Evolutionary conservation across 2,113 vertebrate species (phyloP), one percentile per base, ranked within the genome.

Genomic region (Malurus melanocephalus): DNA sequence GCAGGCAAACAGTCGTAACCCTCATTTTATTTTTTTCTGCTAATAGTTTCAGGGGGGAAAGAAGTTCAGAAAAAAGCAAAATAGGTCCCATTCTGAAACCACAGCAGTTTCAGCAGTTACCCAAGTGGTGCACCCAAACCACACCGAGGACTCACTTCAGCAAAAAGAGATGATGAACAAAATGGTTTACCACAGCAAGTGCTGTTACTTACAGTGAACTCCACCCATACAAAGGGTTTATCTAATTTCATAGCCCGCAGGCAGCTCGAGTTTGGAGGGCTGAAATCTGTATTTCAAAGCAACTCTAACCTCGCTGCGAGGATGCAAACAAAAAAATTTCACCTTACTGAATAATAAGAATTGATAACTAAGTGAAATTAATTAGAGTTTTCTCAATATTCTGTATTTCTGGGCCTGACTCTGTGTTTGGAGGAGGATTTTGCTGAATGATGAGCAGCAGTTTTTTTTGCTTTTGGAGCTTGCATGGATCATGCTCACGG

Each of bases 101-200:
- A 91, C 98, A 98, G 95, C 85, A 97, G 97, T 98, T 98, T 98
- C 97, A 97, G 95, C 97, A 97, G 97, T 96, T 97, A 96, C 95
- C 96, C 96, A 95, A 95, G 95, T 92, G 96, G 97, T 96, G 95
- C 90, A 97, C 97, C 96, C 97, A 98, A 98, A 97, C 97, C 97
- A 94, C 96, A 98, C 95, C 55, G 66, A 93, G 92, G 90, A 80
- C 89, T 90, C 95, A 95, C 96, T 97, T 96, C 87, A 97, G 96
- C 97, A 97, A 96, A 97, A 97, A 96, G 92, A 95, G 89, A 93
- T 82, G 88, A 94, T 83, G 93, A 96, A 71, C 94, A 92, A 81
- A 88, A 95, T 95, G 95, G 95, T 95, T 97, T 95, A 97, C 97
- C 96, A 94, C 97, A 97, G 96, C 65, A 85, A 92, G 88, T 87